A percentile compares a stretch with the other conserved stretches of the same genome.
These are phyloP conservation scores for Conus ventricosus DNA, from an alignment of 1,140 invertebrate species.

Conservation along the genomic window DNA sequence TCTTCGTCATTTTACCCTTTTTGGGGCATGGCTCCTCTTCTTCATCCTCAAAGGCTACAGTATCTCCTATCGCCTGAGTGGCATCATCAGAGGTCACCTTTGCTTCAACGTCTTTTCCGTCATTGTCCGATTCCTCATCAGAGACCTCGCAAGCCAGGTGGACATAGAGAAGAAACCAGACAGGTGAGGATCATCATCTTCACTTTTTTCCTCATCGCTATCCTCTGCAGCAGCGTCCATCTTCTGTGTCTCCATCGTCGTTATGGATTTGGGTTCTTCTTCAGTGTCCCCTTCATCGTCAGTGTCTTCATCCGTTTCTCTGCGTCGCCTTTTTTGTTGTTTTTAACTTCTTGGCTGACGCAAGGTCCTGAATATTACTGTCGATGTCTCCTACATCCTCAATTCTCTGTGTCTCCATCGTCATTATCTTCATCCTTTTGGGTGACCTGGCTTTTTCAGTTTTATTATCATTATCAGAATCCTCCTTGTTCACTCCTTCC, in stretches of 20 bases:
- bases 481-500: neutral
- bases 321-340: neutral
- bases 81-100: slow-evolving; percentile 36
- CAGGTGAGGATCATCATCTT: slow-evolving; percentile 46
- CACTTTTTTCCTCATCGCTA: slow-evolving; percentile 33
- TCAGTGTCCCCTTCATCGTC: neutral
- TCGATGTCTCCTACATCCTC: neutral
- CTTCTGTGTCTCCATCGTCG: slow-evolving; percentile 12
- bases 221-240: neutral
- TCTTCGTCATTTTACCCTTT: neutral
- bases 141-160: slow-evolving; percentile 58
- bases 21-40: neutral
- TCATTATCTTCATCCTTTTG: neutral
- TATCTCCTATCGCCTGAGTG: slow-evolving; percentile 42
- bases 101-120: slow-evolving; percentile 1
- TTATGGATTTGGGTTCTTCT: neutral
- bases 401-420: slow-evolving; percentile 12
- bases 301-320: neutral
- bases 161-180: slow-evolving; percentile 53
- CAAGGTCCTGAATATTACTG: neutral
- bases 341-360: neutral
- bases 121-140: slow-evolving; percentile 38
- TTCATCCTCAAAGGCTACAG: slow-evolving; percentile 22
- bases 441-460: neutral
- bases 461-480: slow-evolving; percentile 9